Evolutionary conservation across 2,113 vertebrate species (phyloP).

Genomic region (Todiramphus saurophagus): DNA sequence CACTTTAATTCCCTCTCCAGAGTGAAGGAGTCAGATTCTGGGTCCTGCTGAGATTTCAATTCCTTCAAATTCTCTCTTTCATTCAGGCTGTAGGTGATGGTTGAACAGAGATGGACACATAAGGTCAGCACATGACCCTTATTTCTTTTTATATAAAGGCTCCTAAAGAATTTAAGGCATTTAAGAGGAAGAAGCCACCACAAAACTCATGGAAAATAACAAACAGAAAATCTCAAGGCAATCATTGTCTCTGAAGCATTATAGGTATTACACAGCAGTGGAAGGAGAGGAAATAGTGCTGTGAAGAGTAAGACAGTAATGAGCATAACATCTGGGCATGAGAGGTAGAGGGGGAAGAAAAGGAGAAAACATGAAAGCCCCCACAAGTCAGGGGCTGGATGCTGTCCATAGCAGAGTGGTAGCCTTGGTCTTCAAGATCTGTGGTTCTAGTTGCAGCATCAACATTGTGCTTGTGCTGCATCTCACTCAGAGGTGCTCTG

Average conservation of each 20-base stretch:
- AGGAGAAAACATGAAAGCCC: background rate
- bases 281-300: background rate
- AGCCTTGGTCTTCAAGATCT: background rate
- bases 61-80: background rate
- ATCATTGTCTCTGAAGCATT: background rate
- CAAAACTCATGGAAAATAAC: background rate
- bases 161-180: background rate
- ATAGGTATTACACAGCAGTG: background rate
- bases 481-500: background rate
- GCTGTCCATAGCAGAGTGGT: background rate
- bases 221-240: background rate
- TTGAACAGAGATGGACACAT: fast-evolving
- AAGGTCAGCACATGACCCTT: background rate
- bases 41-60: background rate
- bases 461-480: background rate
- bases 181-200: background rate
- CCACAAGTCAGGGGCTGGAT: background rate
- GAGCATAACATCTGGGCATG: background rate
- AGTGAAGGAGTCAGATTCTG: background rate
- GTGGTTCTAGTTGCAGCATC: background rate
- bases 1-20: slow-evolving; percentile 1
- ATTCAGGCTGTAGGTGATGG: background rate
- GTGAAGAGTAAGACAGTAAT: background rate
- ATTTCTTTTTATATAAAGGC: background rate
- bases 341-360: background rate